These are phyloP conservation scores for Oophaga pumilio DNA, from an alignment of 2,113 vertebrate genomes.

Conservation along the genomic window DNA sequence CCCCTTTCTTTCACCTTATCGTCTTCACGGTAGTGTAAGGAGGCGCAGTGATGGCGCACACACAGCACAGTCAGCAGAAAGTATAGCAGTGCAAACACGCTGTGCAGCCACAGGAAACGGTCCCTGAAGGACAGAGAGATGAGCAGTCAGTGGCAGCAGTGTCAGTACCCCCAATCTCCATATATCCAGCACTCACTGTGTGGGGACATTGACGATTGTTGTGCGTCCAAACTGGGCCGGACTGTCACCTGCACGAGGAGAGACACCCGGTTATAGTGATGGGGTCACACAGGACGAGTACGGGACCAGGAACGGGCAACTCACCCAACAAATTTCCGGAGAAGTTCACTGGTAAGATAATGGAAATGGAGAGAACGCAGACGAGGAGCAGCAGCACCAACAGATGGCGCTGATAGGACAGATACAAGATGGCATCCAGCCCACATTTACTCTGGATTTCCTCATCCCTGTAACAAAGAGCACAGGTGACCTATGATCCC, in stretches of 20 bases:
- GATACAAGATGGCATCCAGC: constrained; percentile 89
- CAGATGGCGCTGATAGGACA: constrained; percentile 94
- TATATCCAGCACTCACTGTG: constrained; percentile 77
- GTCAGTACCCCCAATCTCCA: not conserved
- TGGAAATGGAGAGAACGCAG: constrained; percentile 87
- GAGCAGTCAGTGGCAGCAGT: not conserved
- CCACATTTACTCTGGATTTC: constrained; percentile 95
- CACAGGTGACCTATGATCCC: not conserved
- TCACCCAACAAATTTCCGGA: constrained; percentile 89
- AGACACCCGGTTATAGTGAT: not conserved
- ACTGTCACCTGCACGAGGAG: constrained; percentile 79
- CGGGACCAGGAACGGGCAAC: constrained; percentile 22
- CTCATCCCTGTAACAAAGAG: constrained; percentile 77
- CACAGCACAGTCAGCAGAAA: constrained; percentile 86
- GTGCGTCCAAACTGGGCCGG: constrained; percentile 91
- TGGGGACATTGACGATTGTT: constrained; percentile 90
- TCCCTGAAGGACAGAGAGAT: constrained; percentile 71
- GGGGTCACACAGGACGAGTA: too few relatives aligned
- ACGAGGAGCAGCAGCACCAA: constrained; percentile 84
- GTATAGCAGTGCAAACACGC: constrained; percentile 88
- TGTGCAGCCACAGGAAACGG: constrained; percentile 90
- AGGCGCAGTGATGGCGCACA: constrained; percentile 89
- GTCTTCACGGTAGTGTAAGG: constrained; percentile 84
- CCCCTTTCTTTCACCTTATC: constrained; percentile 78
- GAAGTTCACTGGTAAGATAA: constrained; percentile 94